Evolutionary conservation across 2,888 invertebrate species (phyloP).

Genomic region (Ganaspis brasiliensis): DNA sequence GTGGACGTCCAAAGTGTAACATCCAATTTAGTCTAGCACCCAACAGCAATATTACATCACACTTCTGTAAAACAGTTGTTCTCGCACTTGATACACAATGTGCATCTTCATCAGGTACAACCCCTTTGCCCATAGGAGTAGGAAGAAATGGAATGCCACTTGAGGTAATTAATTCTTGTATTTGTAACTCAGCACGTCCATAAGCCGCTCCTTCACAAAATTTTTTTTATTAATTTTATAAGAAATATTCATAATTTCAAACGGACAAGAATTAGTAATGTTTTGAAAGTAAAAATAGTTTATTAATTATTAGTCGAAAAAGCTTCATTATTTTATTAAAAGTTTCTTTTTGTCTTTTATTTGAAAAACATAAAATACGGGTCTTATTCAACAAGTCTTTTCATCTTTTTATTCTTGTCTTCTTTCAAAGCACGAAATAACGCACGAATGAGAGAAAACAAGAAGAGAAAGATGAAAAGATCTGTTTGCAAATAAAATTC

Average conservation of each 20-base stretch:
- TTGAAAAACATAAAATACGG: too few relatives aligned
- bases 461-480: too few relatives aligned
- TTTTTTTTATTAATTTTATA: constrained; percentile 54
- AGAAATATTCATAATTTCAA: background rate
- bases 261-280: background rate
- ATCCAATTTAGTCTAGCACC: constrained; percentile 99
- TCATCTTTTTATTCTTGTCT: too few relatives aligned
- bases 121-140: constrained; percentile 97
- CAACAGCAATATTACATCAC: constrained; percentile 93
- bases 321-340: too few relatives aligned
- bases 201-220: constrained; percentile 94
- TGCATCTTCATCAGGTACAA: constrained; percentile 86
- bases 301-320: too few relatives aligned
- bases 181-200: constrained; percentile 87
- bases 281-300: too few relatives aligned
- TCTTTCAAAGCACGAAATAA: too few relatives aligned
- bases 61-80: constrained; percentile 91
- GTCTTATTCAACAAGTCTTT: too few relatives aligned
- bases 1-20: constrained; percentile 95
- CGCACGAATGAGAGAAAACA: too few relatives aligned
- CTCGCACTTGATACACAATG: constrained; percentile 93
- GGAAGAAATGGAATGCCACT: constrained; percentile 94
- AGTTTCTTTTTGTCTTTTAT: too few relatives aligned
- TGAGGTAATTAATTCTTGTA: constrained; percentile 86
- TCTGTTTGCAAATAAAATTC: too few relatives aligned